phyloP scores from a whole-genome alignment of 53 echinoderm and acorn worm species.

The Paracentrotus lividus region DNA sequence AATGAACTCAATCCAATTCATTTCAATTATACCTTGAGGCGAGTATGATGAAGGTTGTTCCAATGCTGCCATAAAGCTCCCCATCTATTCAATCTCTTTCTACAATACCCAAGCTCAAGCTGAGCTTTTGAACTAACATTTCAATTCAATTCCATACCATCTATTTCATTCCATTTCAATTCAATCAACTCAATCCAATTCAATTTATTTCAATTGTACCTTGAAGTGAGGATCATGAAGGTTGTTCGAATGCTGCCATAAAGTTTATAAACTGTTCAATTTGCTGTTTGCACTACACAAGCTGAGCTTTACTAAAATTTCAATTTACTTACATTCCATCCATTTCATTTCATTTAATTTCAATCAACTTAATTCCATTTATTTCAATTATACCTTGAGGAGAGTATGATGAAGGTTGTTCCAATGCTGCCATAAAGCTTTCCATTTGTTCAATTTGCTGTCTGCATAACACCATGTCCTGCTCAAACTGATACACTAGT shows the following conservation, averaged over 20 bases:
- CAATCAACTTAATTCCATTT: too few species aligned
- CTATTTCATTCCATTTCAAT: too few species aligned
- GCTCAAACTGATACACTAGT: conserved; percentile 90
- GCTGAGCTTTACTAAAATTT: too few species aligned
- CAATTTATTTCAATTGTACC: too few species aligned
- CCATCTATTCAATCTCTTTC: conserved; percentile 95
- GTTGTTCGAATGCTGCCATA: conserved; percentile 86
- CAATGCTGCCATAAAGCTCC: conserved; percentile 90
- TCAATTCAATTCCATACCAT: too few species aligned
- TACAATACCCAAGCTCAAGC: conserved; percentile 83
- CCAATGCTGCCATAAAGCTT: conserved; percentile 89
- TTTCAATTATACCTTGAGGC: conserved; percentile 97
- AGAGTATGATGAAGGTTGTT: conserved; percentile 85
- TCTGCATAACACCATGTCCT: conserved; percentile 90
- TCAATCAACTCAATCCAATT: too few species aligned
- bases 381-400: conserved; percentile 98
- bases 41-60: conserved; percentile 86
- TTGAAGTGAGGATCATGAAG: conserved; percentile 89
- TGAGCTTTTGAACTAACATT: too few species aligned
- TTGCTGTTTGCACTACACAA: conserved; percentile 86
- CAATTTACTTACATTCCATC: too few species aligned
- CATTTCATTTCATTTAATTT: too few species aligned
- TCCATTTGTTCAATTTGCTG: conserved; percentile 97
- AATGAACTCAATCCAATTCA: too few species aligned
- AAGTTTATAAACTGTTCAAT: conserved; percentile 97